Evolutionary conservation across 2,888 invertebrate species (phyloP).

Genomic region (Hypolimnas misippus): DNA sequence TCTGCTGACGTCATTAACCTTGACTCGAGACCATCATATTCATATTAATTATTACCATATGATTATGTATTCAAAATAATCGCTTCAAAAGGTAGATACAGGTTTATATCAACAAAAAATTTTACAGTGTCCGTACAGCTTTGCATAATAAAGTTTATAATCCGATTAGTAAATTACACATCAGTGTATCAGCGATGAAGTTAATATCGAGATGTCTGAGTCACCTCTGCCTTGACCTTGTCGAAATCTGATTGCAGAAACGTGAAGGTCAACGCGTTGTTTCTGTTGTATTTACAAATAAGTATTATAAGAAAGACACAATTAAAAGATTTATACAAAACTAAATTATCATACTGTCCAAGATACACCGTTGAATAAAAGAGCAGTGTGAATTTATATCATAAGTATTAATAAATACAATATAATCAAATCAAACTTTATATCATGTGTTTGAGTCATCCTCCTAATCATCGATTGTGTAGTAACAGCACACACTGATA

Average conservation of each 20-base stretch:
- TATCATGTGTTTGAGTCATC: neutral
- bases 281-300: no score
- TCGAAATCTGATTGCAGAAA: conserved; percentile 8
- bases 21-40: conserved; percentile 13
- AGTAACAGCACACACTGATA: neutral
- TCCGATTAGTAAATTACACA: conserved; percentile 18
- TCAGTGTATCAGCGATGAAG: conserved; percentile 4
- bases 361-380: no score
- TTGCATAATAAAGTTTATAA: neutral
- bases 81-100: neutral
- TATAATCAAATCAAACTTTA: no score
- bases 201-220: neutral
- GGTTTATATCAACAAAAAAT: neutral
- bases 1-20: conserved; percentile 30
- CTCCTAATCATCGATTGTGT: neutral
- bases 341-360: neutral
- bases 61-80: neutral
- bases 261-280: neutral
- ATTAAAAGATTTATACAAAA: neutral
- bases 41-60: neutral
- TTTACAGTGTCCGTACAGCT: neutral
- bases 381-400: no score
- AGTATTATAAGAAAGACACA: neutral
- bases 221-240: conserved; percentile 14
- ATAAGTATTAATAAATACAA: no score